These are phyloP conservation scores for Gonatopus flavifemur DNA, from an alignment of 1,140 invertebrate species.

Conservation along the genomic window DNA sequence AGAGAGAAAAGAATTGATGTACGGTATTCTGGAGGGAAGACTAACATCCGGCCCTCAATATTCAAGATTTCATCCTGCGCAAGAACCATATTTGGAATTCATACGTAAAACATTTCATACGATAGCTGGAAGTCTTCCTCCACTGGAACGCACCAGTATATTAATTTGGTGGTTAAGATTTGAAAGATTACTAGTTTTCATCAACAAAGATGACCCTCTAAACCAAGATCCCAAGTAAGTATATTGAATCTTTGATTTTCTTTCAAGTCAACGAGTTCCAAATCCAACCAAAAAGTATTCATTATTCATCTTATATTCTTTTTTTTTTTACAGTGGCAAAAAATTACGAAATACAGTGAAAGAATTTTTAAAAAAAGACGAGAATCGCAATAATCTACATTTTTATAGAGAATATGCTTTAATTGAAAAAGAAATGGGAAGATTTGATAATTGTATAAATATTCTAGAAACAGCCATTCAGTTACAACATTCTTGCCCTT, in stretches of 20 bases:
- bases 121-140: constrained; percentile 39
- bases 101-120: constrained; percentile 48
- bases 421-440: constrained; percentile 61
- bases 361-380: constrained; percentile 57
- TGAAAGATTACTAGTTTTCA: constrained; percentile 58
- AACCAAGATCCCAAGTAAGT: constrained; percentile 46
- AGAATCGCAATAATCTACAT: constrained; percentile 61
- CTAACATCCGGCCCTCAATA: constrained; percentile 62
- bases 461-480: constrained; percentile 58
- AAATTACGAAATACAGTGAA: constrained; percentile 60
- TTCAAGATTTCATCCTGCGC: constrained; percentile 61
- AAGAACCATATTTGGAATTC: constrained; percentile 63
- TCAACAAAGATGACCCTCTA: constrained; percentile 53
- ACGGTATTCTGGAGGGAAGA: constrained; percentile 53
- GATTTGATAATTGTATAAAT: constrained; percentile 48
- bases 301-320: neutral
- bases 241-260: neutral
- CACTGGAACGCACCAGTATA: constrained; percentile 51
- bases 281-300: neutral
- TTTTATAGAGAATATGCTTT: constrained; percentile 68
- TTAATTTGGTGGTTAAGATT: constrained; percentile 65
- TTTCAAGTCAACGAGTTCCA: neutral
- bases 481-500: constrained; percentile 34
- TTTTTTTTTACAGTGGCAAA: constrained; percentile 44
- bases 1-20: constrained; percentile 48